These are phyloP conservation scores for Drosophila peninsularis DNA, from an alignment of 2,888 invertebrate genomes.

Conservation along the genomic window DNA sequence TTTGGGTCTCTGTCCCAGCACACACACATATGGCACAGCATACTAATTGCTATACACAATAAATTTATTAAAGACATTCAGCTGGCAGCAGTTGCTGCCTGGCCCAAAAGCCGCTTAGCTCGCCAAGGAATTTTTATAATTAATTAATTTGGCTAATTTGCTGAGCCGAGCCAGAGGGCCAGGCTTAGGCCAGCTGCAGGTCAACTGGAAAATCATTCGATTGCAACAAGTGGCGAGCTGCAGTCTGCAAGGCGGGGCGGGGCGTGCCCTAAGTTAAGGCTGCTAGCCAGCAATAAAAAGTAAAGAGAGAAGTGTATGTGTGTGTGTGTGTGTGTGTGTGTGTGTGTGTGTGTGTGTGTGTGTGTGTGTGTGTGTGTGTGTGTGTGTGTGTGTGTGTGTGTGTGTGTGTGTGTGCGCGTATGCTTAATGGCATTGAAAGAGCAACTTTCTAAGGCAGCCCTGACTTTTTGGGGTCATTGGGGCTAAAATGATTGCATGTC, in stretches of 20 bases:
- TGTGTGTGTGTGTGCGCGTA: neutral
- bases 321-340: neutral
- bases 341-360: neutral
- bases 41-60: constrained; percentile 73
- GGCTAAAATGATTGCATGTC: constrained; percentile 69
- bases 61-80: constrained; percentile 76
- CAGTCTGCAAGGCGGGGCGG: neutral
- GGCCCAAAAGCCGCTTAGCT: constrained; percentile 14
- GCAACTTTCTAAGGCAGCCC: constrained; percentile 36
- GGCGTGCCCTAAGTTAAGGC: neutral
- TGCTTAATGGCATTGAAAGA: constrained; percentile 69
- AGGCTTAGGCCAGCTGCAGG: neutral
- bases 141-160: constrained; percentile 50
- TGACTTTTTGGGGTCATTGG: constrained; percentile 65
- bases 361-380: neutral
- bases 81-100: constrained; percentile 27
- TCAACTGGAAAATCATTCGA: constrained; percentile 15
- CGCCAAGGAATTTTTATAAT: constrained; percentile 45
- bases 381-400: neutral
- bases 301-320: neutral
- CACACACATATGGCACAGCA: constrained; percentile 29
- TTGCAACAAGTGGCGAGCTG: constrained; percentile 8
- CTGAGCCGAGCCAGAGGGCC: neutral
- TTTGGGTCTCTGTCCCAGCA: constrained; percentile 46
- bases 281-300: neutral